Conservation (phyloP, 2,888 invertebrate species). For the Xestia xanthographa region DNA sequence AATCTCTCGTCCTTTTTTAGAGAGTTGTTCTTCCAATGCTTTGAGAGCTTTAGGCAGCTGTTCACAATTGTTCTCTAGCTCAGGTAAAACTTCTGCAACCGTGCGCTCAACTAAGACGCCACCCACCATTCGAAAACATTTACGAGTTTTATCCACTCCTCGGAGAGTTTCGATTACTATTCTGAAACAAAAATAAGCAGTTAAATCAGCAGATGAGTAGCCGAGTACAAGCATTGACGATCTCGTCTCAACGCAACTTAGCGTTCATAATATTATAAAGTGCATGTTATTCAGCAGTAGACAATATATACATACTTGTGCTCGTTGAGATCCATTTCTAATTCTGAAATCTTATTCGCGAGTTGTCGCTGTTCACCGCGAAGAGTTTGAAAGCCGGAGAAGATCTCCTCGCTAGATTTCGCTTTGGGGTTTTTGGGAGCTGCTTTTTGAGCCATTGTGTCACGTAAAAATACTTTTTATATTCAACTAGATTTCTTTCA, state of each 20-base stretch:
- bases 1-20: constrained; percentile 96
- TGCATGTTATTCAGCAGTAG: neutral
- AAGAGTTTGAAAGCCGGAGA: constrained; percentile 96
- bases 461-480: constrained; percentile 10
- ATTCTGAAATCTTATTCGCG: constrained; percentile 96
- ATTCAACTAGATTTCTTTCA: neutral
- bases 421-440: constrained; percentile 83
- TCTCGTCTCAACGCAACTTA: neutral
- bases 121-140: constrained; percentile 98
- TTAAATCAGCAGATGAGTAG: neutral
- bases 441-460: constrained; percentile 77
- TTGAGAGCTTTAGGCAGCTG: constrained; percentile 95
- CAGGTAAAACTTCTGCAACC: constrained; percentile 97
- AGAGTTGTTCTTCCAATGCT: constrained; percentile 94
- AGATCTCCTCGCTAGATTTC: constrained; percentile 94
- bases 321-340: constrained; percentile 98
- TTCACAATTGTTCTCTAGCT: constrained; percentile 94
- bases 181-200: constrained; percentile 87
- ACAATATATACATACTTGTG: constrained; percentile 93
- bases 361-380: constrained; percentile 96
- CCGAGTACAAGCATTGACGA: neutral
- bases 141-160: constrained; percentile 95
- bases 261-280: neutral
- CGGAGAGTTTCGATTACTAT: constrained; percentile 98
- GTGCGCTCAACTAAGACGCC: constrained; percentile 98